These are phyloP conservation scores for Hycleus phaleratus DNA, from an alignment of 1,140 invertebrate species.

Conservation along the genomic window DNA sequence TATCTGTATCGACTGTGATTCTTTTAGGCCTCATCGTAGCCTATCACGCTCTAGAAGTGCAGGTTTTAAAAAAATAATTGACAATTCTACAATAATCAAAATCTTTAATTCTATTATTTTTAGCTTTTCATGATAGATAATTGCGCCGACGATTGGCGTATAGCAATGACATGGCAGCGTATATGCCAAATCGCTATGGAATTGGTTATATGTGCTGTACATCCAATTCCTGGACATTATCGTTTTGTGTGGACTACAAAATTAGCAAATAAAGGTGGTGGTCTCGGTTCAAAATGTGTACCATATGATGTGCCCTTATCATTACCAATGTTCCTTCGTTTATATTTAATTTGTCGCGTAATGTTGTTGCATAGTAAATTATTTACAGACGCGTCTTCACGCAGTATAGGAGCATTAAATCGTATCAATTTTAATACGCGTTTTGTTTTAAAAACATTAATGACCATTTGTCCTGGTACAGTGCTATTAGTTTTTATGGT, in stretches of 20 bases:
- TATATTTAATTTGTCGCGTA: constrained; percentile 98
- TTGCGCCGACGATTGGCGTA: constrained; percentile 99
- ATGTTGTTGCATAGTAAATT: constrained; percentile 99
- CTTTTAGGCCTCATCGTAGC: constrained; percentile 97
- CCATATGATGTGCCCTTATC: constrained; percentile 94
- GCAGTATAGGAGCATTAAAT: constrained; percentile 94
- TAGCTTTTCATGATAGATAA: constrained; percentile 99
- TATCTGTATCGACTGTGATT: constrained; percentile 97
- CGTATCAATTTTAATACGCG: constrained; percentile 99
- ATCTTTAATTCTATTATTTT: constrained; percentile 30
- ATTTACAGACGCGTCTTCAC: constrained; percentile 95
- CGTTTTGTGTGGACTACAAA: constrained; percentile 95
- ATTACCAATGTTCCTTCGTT: constrained; percentile 97
- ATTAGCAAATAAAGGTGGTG: constrained; percentile 82
- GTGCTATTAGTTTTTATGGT: constrained; percentile 98
- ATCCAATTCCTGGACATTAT: constrained; percentile 95
- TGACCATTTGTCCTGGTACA: constrained; percentile 99
- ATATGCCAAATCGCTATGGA: constrained; percentile 90
- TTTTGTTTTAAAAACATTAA: constrained; percentile 98
- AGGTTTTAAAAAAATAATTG: constrained; percentile 53
- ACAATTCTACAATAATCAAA: neutral
- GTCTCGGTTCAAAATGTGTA: constrained; percentile 74
- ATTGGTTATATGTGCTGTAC: constrained; percentile 90
- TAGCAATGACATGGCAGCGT: constrained; percentile 97
- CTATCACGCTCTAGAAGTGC: constrained; percentile 99